Conservation (phyloP, 2,113 vertebrate species). For the Callospermophilus lateralis region DNA sequence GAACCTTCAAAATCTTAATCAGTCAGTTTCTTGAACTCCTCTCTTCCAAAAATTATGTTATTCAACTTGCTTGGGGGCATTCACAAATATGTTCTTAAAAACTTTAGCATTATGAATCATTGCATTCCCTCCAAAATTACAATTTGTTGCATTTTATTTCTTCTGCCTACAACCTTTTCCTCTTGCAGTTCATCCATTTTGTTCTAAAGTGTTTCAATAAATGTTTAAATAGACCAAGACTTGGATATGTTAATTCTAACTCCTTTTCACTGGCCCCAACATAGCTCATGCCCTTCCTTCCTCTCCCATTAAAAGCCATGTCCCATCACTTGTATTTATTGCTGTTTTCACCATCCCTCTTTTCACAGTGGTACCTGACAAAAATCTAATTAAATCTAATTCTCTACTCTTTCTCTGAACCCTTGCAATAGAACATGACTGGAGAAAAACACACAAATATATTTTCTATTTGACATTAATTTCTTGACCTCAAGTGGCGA, state of each 20-base stretch:
- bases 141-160: not conserved
- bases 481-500: not conserved
- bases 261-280: not conserved
- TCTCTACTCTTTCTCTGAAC: not conserved
- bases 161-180: not conserved
- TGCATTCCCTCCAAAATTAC: not conserved
- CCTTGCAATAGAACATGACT: not conserved
- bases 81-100: not conserved
- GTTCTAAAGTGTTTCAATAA: not conserved
- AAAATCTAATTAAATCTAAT: not conserved
- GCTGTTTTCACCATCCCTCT: not conserved
- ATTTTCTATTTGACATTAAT: not conserved
- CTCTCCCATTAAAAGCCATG: not conserved
- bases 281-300: not conserved
- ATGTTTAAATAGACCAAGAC: not conserved
- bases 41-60: not conserved
- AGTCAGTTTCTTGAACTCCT: not conserved
- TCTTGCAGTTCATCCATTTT: not conserved
- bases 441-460: not conserved
- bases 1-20: not conserved
- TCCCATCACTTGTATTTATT: not conserved
- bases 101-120: not conserved
- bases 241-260: not conserved
- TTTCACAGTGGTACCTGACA: not conserved
- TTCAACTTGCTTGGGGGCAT: not conserved